phyloP scores from a whole-genome alignment of 2,113 vertebrate species.

The Aspiorhynchus laticeps region DNA sequence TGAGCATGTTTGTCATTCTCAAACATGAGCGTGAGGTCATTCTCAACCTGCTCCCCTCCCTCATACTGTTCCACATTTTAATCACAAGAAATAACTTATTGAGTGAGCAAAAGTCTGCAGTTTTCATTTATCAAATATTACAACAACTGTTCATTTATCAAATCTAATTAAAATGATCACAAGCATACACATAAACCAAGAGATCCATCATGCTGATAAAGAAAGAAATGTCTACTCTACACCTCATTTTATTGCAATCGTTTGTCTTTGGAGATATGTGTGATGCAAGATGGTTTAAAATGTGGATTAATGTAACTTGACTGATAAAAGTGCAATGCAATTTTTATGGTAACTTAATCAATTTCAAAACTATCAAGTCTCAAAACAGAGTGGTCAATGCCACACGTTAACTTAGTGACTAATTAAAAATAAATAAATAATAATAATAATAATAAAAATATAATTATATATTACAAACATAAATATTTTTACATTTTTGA shows the following conservation, averaged over 20 bases:
- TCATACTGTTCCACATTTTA: neutral
- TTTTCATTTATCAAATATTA: neutral
- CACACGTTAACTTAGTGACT: neutral
- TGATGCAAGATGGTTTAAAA: neutral
- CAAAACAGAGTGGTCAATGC: neutral
- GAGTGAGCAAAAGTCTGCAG: neutral
- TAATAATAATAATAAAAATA: neutral
- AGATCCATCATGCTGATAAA: neutral
- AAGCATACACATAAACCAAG: neutral
- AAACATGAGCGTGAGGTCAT: neutral
- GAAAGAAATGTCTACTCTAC: neutral
- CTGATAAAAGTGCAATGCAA: neutral
- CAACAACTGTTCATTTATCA: neutral
- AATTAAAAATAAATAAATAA: neutral
- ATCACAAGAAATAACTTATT: neutral
- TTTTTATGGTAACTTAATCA: neutral
- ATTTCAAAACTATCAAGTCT: neutral
- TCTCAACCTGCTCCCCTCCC: neutral
- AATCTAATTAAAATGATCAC: neutral
- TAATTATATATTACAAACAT: too few species aligned
- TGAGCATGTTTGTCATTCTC: neutral
- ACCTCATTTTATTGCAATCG: slow-evolving; percentile 2
- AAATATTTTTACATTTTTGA: too few species aligned
- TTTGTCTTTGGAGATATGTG: neutral
- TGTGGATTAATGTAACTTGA: neutral